These are phyloP conservation scores for Oryzias dopingdopingensis DNA, from an alignment of 2,797 vertebrate species.

Conservation along the genomic window DNA sequence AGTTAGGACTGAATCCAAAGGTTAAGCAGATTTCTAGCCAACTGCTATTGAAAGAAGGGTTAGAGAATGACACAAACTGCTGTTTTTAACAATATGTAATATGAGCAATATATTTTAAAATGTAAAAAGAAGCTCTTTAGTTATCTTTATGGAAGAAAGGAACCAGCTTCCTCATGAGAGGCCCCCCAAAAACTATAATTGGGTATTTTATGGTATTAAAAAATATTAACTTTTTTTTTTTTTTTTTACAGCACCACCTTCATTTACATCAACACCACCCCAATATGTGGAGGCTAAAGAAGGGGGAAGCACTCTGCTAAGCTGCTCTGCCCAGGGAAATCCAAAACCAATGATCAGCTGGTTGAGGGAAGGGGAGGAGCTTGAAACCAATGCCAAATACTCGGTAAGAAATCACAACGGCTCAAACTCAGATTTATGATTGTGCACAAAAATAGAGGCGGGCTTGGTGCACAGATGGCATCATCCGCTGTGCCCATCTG, in stretches of 20 bases:
- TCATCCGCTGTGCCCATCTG: slow-evolving; percentile 50
- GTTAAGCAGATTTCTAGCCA: no score
- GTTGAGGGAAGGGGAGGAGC: slow-evolving; percentile 90
- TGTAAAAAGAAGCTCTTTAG: no score
- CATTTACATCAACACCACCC: slow-evolving; percentile 93
- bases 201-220: background rate
- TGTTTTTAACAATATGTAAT: no score
- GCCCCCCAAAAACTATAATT: no score
- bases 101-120: no score
- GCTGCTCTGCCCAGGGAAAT: slow-evolving; percentile 96
- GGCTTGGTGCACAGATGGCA: slow-evolving; percentile 48
- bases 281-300: slow-evolving; percentile 98
- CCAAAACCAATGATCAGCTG: slow-evolving; percentile 97
- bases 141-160: no score
- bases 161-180: no score
- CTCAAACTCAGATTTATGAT: slow-evolving; percentile 23
- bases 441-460: slow-evolving; percentile 47
- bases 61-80: no score
- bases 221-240: background rate
- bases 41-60: no score
- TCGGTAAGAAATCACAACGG: slow-evolving; percentile 75
- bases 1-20: no score
- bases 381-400: slow-evolving; percentile 88
- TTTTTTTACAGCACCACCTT: slow-evolving; percentile 87
- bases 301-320: slow-evolving; percentile 89